These are phyloP conservation scores for Sterrhoptilus dennistouni DNA, from an alignment of 2,113 vertebrate genomes.

Conservation along the genomic window DNA sequence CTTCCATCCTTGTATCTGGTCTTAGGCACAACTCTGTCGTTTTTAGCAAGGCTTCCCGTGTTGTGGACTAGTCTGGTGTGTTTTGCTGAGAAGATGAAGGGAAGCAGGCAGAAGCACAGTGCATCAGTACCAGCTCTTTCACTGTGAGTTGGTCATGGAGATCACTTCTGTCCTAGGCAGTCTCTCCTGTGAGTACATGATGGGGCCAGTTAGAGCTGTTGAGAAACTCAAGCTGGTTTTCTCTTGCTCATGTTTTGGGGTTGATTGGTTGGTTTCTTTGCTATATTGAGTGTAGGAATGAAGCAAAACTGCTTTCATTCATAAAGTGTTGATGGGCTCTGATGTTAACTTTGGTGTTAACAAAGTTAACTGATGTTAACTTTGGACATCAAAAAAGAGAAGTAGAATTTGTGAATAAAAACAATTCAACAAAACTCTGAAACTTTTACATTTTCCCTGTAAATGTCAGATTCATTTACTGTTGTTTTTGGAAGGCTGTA, in stretches of 20 bases:
- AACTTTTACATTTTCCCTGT: neutral
- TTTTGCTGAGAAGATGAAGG: neutral
- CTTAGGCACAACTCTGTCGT: neutral
- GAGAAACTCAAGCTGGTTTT: neutral
- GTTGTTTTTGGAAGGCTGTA: neutral
- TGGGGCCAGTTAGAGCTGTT: neutral
- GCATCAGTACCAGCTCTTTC: neutral
- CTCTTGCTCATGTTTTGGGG: neutral
- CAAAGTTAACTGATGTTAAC: neutral
- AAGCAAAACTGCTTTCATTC: neutral
- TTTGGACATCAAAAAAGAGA: neutral
- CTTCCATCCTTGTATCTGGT: neutral
- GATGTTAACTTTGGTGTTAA: neutral
- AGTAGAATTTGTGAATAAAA: neutral
- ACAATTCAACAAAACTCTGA: neutral
- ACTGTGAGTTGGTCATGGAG: neutral
- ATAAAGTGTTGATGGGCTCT: neutral
- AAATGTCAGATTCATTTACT: neutral
- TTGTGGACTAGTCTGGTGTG: neutral
- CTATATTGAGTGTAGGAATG: neutral
- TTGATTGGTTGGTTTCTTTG: neutral
- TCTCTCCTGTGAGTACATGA: neutral
- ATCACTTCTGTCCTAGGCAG: neutral
- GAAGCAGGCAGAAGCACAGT: neutral
- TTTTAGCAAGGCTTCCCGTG: neutral